Conservation (phyloP, 2,113 vertebrate genomes). For the Notiomystis cincta region DNA sequence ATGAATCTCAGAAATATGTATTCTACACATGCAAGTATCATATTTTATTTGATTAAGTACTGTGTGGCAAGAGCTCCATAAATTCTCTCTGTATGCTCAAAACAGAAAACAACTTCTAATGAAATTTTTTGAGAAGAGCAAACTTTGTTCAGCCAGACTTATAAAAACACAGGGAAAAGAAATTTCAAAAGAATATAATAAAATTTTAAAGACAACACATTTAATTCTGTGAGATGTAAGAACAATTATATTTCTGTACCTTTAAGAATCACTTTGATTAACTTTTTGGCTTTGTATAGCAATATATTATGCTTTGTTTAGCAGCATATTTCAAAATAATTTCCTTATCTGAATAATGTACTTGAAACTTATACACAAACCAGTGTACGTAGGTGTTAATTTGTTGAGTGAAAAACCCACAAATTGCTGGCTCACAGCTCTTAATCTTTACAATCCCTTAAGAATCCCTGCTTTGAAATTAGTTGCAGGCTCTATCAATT, state of each 20-base stretch:
- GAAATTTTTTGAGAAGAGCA: background rate
- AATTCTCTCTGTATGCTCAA: background rate
- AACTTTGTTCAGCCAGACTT: background rate
- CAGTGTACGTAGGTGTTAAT: background rate
- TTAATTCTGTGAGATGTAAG: background rate
- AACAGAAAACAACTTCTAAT: background rate
- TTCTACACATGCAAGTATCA: background rate
- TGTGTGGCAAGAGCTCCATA: background rate
- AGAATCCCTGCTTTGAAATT: slow-evolving; percentile 67
- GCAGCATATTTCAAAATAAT: slow-evolving; percentile 32
- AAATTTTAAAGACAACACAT: background rate
- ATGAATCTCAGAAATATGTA: slow-evolving; percentile 49
- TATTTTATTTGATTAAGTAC: slow-evolving; percentile 11
- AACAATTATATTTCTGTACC: background rate
- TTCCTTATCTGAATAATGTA: background rate
- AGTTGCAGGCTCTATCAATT: slow-evolving; percentile 75
- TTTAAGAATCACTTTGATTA: background rate
- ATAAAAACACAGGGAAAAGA: background rate
- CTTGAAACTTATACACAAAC: background rate
- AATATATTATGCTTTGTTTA: slow-evolving; percentile 11
- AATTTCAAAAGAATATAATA: background rate
- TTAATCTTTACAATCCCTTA: slow-evolving; percentile 66
- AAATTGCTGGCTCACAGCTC: slow-evolving; percentile 49
- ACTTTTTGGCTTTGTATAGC: background rate
- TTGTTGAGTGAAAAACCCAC: slow-evolving; percentile 24